Evolutionary conservation across 2,113 vertebrate genomes (phyloP).

Genomic region (Scalopus aquaticus): DNA sequence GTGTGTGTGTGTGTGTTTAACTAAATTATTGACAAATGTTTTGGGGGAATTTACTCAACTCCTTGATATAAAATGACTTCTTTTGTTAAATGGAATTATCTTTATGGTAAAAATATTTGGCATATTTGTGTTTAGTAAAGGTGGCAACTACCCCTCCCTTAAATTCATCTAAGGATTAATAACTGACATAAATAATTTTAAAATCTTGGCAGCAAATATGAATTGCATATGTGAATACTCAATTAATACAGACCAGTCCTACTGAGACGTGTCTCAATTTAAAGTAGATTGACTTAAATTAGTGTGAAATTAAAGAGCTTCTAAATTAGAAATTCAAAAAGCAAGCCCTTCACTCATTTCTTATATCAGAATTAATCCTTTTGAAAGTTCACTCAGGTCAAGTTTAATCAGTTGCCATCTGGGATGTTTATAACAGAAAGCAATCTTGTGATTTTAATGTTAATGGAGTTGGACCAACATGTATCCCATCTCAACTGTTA

Average conservation of each 20-base stretch:
- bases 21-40: neutral
- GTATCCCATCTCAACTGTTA: neutral
- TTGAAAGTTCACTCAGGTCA: slow-evolving; percentile 59
- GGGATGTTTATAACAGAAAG: slow-evolving; percentile 34
- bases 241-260: slow-evolving; percentile 56
- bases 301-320: slow-evolving; percentile 68
- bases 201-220: slow-evolving; percentile 55
- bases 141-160: neutral
- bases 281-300: slow-evolving; percentile 71
- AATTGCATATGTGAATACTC: slow-evolving; percentile 41
- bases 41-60: neutral
- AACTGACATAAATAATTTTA: slow-evolving; percentile 51
- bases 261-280: slow-evolving; percentile 63
- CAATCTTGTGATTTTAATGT: slow-evolving; percentile 43
- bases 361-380: slow-evolving; percentile 70
- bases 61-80: neutral
- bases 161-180: neutral
- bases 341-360: slow-evolving; percentile 64
- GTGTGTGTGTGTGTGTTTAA: too few relatives aligned
- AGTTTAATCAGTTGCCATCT: slow-evolving; percentile 65
- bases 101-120: neutral
- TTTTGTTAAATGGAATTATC: neutral
- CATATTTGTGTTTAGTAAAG: slow-evolving; percentile 14
- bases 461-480: neutral
- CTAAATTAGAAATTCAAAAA: slow-evolving; percentile 68